These are phyloP conservation scores for Grallaria varia DNA, from an alignment of 2,113 vertebrate species.

Conservation along the genomic window DNA sequence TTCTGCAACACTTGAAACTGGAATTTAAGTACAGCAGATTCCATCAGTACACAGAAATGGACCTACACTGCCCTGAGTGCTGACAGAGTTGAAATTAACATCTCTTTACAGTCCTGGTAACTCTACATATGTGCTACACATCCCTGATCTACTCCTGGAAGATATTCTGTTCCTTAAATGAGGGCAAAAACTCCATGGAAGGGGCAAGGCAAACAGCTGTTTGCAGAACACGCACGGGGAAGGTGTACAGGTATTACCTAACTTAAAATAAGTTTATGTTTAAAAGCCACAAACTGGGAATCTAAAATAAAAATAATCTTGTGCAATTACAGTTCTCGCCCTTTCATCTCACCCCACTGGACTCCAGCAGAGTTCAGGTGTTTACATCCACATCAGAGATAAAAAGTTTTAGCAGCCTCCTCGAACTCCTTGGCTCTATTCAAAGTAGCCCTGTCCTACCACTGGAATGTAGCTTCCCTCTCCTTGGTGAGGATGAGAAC, in stretches of 20 bases:
- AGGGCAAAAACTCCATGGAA: not conserved
- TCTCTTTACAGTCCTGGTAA: not conserved
- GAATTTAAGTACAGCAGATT: not conserved
- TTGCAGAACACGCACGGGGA: not conserved
- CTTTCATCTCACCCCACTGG: not conserved
- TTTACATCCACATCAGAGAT: not conserved
- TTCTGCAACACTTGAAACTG: not conserved
- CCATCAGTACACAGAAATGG: not conserved
- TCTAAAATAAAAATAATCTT: not conserved
- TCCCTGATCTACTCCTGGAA: not conserved
- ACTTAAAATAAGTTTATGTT: not conserved
- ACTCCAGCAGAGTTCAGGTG: not conserved
- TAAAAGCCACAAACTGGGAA: not conserved
- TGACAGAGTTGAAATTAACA: not conserved
- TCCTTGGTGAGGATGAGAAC: not conserved
- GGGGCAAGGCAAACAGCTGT: not conserved
- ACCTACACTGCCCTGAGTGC: not conserved
- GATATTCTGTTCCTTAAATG: not conserved
- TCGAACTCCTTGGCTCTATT: not conserved
- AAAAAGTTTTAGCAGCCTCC: not conserved
- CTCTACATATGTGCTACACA: not conserved
- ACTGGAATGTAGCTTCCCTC: not conserved
- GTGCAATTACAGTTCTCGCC: rapidly evolving
- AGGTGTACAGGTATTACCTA: not conserved
- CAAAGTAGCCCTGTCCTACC: not conserved